A percentile compares a stretch with the other conserved stretches of the same genome.
Conservation (phyloP, 2,888 invertebrate genomes). For the Aromia moschata region DNA sequence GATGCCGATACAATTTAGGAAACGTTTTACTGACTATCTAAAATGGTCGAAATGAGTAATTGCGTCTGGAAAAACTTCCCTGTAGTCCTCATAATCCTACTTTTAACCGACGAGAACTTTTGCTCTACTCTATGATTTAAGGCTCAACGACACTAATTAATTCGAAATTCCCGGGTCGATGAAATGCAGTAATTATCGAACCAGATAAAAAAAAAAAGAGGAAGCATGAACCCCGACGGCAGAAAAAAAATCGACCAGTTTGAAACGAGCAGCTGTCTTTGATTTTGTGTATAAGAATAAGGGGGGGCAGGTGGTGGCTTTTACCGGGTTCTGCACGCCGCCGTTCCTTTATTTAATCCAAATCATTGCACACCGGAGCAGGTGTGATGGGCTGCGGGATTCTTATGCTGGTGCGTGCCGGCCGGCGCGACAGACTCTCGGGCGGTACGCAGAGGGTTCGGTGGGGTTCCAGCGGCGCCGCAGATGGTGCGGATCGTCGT, state of each 20-base stretch:
- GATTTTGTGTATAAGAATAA: constrained; percentile 15
- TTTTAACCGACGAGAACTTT: too few relatives aligned
- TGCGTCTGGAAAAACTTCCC: too few relatives aligned
- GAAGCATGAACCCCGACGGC: constrained; percentile 1
- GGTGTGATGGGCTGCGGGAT: constrained; percentile 12
- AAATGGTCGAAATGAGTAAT: too few relatives aligned
- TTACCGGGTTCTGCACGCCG: constrained; percentile 12
- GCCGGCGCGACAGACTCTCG: constrained; percentile 12
- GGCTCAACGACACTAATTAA: neutral
- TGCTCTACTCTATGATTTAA: too few relatives aligned
- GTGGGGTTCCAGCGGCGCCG: too few relatives aligned
- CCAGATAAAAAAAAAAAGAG: neutral
- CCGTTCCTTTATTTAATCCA: constrained; percentile 16
- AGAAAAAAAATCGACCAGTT: constrained; percentile 1
- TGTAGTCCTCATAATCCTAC: too few relatives aligned
- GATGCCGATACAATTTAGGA: too few relatives aligned
- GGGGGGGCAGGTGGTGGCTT: constrained; percentile 16
- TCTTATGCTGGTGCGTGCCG: constrained; percentile 11
- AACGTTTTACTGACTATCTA: too few relatives aligned
- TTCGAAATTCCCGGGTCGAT: neutral
- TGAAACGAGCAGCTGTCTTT: constrained; percentile 12
- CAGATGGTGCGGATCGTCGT: too few relatives aligned
- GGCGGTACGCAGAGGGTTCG: too few relatives aligned
- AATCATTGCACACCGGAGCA: constrained; percentile 21
- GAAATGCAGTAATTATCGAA: constrained; percentile 16